Evolutionary conservation across 2,113 vertebrate species (phyloP).

Genomic region (Colaptes auratus): DNA sequence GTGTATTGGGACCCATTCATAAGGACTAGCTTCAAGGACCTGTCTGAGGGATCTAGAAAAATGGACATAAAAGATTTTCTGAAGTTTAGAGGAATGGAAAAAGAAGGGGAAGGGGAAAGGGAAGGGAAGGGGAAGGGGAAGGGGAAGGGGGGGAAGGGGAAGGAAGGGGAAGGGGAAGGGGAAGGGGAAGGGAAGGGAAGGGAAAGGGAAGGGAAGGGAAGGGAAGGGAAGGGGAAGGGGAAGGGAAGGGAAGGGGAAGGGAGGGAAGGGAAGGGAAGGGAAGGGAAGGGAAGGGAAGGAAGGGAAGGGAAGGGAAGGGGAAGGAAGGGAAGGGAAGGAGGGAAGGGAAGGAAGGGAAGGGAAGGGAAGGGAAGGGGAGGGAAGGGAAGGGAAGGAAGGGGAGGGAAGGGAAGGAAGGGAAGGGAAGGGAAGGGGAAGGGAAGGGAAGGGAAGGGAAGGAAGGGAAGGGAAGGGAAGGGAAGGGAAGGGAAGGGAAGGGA

Average conservation of each 20-base stretch:
- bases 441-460: rapidly evolving
- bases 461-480: rapidly evolving
- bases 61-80: neutral
- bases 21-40: neutral
- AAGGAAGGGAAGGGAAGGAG: too few species aligned
- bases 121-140: too few species aligned
- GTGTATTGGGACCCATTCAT: neutral
- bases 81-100: neutral
- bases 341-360: rapidly evolving
- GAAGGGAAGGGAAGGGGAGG: too few species aligned
- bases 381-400: too few species aligned
- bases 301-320: too few species aligned
- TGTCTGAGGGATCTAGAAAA: neutral
- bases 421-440: too few species aligned
- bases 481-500: too few species aligned
- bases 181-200: too few species aligned
- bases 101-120: rapidly evolving
- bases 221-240: too few species aligned
- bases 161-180: too few species aligned
- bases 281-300: too few species aligned
- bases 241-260: rapidly evolving
- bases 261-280: neutral
- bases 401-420: too few species aligned
- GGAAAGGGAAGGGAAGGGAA: rapidly evolving
- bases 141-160: rapidly evolving